Evolutionary conservation across 2,113 vertebrate genomes (phyloP).

Genomic region (Chlorodrepanis virens): DNA sequence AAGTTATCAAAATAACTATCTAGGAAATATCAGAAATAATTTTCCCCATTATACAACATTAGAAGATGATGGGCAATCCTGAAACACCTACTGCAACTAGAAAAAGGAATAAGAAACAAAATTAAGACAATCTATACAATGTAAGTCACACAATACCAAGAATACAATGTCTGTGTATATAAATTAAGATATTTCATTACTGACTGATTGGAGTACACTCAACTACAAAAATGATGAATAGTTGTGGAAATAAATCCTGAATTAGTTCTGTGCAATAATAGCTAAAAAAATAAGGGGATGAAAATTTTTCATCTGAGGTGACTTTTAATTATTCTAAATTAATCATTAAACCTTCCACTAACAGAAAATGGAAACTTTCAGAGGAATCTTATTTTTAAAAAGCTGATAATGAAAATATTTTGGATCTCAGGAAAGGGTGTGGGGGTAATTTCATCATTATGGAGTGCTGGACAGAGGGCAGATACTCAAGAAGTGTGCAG

Average conservation of each 20-base stretch:
- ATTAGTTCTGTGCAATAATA: background rate
- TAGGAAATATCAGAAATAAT: background rate
- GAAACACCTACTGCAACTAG: background rate
- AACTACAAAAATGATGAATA: background rate
- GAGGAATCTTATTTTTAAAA: background rate
- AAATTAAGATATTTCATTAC: conserved; percentile 2
- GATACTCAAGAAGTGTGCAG: background rate
- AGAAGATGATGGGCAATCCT: background rate
- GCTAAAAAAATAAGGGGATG: background rate
- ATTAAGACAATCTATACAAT: background rate
- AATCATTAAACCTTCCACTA: conserved; percentile 4
- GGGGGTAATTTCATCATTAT: background rate
- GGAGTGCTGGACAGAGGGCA: background rate
- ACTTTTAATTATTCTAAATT: background rate
- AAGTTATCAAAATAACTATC: background rate
- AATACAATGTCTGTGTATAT: background rate
- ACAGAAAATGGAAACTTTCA: background rate
- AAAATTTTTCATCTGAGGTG: background rate
- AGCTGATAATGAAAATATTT: background rate
- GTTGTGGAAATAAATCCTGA: background rate
- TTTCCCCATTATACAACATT: background rate
- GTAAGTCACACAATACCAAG: background rate
- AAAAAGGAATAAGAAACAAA: background rate
- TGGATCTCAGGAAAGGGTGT: background rate
- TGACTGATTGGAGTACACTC: background rate